A percentile compares a stretch with the other conserved stretches of the same genome.
Conservation (phyloP, 2,888 invertebrate genomes). For the Micoletzkya japonica region DNA sequence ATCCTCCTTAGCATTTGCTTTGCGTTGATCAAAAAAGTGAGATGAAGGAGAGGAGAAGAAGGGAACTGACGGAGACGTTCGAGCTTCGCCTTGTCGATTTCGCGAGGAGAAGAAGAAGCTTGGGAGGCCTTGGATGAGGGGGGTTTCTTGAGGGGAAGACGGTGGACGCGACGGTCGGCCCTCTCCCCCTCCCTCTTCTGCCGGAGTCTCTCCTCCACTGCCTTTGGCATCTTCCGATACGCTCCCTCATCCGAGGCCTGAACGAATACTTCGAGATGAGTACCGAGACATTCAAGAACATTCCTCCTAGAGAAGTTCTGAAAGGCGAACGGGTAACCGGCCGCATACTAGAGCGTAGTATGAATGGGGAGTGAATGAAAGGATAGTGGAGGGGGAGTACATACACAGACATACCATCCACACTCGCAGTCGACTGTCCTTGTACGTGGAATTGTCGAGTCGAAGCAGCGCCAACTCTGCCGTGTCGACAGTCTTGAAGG, state of each 20-base stretch:
- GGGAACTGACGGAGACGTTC: neutral
- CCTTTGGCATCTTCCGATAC: neutral
- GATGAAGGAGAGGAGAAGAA: no score
- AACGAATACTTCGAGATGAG: neutral
- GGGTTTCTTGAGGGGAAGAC: neutral
- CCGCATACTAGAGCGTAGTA: no score
- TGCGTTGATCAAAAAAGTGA: no score
- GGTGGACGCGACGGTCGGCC: neutral
- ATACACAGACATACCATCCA: neutral
- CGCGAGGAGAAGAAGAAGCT: no score
- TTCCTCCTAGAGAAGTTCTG: no score
- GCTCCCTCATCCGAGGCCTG: slow-evolving; percentile 10
- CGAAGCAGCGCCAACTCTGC: neutral
- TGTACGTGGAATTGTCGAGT: neutral
- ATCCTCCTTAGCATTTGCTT: neutral
- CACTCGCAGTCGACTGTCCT: neutral
- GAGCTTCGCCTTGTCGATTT: neutral
- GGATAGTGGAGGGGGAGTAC: no score
- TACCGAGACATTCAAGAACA: no score
- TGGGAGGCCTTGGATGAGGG: no score
- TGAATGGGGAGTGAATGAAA: no score
- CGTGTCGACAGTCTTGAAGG: neutral
- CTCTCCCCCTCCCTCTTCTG: neutral
- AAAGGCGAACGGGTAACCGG: no score
- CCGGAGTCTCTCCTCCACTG: neutral